Percentiles rank a stretch among this genome's conserved stretches.
Evolutionary conservation across 2,888 invertebrate species (phyloP).

Genomic region (Nomada fabriciana): DNA sequence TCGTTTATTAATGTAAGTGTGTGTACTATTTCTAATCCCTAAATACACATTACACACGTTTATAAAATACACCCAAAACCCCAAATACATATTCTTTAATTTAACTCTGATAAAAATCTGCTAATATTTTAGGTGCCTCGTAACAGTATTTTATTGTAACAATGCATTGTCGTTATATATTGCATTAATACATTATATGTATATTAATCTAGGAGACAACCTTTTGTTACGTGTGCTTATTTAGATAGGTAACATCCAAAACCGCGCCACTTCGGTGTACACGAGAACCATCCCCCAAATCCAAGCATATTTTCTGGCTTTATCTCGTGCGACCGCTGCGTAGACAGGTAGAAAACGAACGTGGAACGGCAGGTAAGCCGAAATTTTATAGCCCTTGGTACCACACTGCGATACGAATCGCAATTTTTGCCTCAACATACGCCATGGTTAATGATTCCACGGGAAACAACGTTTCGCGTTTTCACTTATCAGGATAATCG

Average conservation of each 20-base stretch:
- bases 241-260: conserved; percentile 19
- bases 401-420: conserved; percentile 46
- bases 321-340: conserved; percentile 59
- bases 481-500: conserved; percentile 14
- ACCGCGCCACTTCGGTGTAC: conserved; percentile 38
- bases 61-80: too few species aligned
- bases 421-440: conserved; percentile 41
- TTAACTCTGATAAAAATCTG: too few species aligned
- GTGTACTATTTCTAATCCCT: neutral
- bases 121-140: too few species aligned
- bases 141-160: too few species aligned
- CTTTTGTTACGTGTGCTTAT: conserved; percentile 18
- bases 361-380: conserved; percentile 53
- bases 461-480: conserved; percentile 11
- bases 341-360: conserved; percentile 57
- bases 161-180: neutral
- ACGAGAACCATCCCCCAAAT: conserved; percentile 43
- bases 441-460: conserved; percentile 22
- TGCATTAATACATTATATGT: neutral
- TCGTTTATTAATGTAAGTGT: too few species aligned
- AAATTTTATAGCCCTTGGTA: conserved; percentile 60
- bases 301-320: conserved; percentile 62
- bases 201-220: neutral
- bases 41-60: neutral
- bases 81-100: too few species aligned